Percentiles rank a stretch among this genome's conserved stretches.
These are phyloP conservation scores for Scomber colias DNA, from an alignment of 2,113 vertebrate genomes.

Conservation along the genomic window DNA sequence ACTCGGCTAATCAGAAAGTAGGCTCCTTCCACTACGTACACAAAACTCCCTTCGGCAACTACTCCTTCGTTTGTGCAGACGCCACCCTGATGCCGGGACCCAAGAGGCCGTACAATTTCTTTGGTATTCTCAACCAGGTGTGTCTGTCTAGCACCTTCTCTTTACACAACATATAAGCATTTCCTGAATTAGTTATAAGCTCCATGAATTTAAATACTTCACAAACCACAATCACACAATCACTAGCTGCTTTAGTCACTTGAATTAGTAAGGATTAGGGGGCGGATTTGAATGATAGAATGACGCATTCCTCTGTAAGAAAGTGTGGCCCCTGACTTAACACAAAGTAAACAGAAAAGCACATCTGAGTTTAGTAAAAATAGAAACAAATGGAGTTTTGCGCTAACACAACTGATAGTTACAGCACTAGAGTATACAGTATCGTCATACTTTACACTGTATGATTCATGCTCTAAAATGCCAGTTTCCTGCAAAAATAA, in stretches of 20 bases:
- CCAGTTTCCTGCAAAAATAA: background rate
- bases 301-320: background rate
- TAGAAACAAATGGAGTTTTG: background rate
- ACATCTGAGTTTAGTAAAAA: background rate
- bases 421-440: background rate
- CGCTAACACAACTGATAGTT: background rate
- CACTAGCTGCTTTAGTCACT: background rate
- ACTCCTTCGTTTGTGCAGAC: constrained; percentile 95
- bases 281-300: background rate
- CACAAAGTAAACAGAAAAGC: background rate
- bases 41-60: constrained; percentile 93
- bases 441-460: background rate
- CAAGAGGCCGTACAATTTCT: constrained; percentile 97
- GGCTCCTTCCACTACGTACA: constrained; percentile 96
- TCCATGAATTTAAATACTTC: too few relatives aligned
- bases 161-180: background rate
- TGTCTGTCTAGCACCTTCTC: background rate
- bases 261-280: background rate
- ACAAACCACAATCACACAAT: background rate
- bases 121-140: constrained; percentile 94
- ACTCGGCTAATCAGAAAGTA: constrained; percentile 91
- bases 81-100: constrained; percentile 93
- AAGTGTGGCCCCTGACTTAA: background rate
- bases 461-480: background rate
- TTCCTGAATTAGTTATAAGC: background rate